Conservation (phyloP, 2,888 invertebrate genomes). For the Chouioia cunea region DNA sequence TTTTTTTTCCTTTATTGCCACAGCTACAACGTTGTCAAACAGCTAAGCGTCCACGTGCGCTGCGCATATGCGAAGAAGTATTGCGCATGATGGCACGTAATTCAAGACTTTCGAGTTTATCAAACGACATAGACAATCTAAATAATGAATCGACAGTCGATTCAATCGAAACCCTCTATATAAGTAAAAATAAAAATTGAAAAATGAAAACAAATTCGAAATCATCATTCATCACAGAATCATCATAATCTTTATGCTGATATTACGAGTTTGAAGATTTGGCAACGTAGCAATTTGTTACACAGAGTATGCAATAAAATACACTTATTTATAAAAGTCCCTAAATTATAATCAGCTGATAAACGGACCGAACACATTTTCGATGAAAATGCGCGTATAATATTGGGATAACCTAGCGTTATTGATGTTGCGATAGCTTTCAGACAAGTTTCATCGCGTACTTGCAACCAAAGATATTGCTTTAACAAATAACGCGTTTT, state of each 20-base stretch:
- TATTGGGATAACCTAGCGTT: too few species aligned
- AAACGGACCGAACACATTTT: not conserved
- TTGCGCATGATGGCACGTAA: constrained; percentile 5
- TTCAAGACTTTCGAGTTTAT: not conserved
- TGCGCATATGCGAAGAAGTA: too few species aligned
- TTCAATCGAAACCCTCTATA: too few species aligned
- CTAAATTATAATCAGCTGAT: constrained; percentile 33
- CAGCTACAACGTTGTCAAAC: constrained; percentile 39
- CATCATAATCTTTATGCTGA: too few species aligned
- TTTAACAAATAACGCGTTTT: too few species aligned
- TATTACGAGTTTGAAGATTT: not conserved
- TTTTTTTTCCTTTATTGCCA: too few species aligned
- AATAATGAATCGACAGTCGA: too few species aligned
- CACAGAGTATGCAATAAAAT: too few species aligned
- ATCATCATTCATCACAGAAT: too few species aligned
- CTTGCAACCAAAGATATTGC: too few species aligned
- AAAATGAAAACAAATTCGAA: not conserved
- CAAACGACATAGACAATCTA: not conserved
- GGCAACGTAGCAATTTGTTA: constrained; percentile 32
- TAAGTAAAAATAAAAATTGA: not conserved
- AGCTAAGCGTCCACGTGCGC: not conserved
- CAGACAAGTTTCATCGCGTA: too few species aligned
- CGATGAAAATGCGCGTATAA: not conserved
- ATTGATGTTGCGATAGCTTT: too few species aligned
- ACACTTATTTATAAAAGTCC: constrained; percentile 10